Base-by-base conservation (phyloP, 53 echinoderm and acorn worm genomes). In the Echinometra lucunter region DNA sequence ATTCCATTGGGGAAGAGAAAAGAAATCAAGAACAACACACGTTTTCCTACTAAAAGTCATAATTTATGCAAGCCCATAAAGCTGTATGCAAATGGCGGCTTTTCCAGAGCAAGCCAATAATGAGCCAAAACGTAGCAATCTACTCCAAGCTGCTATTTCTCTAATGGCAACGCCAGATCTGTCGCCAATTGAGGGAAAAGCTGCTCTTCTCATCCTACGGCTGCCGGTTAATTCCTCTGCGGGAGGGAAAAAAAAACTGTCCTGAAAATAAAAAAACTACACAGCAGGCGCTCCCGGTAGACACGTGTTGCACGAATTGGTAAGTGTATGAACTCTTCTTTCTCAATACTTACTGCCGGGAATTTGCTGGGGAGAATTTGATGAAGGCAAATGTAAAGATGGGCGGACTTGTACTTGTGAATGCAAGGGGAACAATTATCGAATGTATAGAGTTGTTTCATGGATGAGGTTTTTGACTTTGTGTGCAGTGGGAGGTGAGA, bases 51-150 rank as follows among this genome's bases (percentile, higher is more conserved):
- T 9, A 25, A 23, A 91, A 66, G 23, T 66, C 44, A 67, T 91
- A 91, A 91, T 91, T 91, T 91, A 91, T 91, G 66, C 91, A 91
- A 66, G 67, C 67, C 69, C 91, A 91, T 91, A 91, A 78, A 91
- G 91, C 30, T 28, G 66, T 91, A 66, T 91, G 91, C 91, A 91
- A 91, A 91, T 90, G 58, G 90, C 90, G 35, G 45, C 45, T 90
- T 6, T 40, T 1, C 37, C n/a, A 85, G 85, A n/a, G 49, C 58
- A 90, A 90, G 90, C 90, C 90, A 90, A 90, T 90, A 90, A 90
- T 90, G 90, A 90, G 63, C 25, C 37, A 40, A 90, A 90, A 90
- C 90, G 90, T 90, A 89, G 89, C 89, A 38, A 58, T 89, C 89
- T 49, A 37, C 89, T 89, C 37, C 89, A n/a, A 89, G 34, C 58